Percentiles rank a stretch among this genome's conserved stretches.
Conservation (phyloP, 2,888 invertebrate genomes). For the Lampropteryx suffumata region DNA sequence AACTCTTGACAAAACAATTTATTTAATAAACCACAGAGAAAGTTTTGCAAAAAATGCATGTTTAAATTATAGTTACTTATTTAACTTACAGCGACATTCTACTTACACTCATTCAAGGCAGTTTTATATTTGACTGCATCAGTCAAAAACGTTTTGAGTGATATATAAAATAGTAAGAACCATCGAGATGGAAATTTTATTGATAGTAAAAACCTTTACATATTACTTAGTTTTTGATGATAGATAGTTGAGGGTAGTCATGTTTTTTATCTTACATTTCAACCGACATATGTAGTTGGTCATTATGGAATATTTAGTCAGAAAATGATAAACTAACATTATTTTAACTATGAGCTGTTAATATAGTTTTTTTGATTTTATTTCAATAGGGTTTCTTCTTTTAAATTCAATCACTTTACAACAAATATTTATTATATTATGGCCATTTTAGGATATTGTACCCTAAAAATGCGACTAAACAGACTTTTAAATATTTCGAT, state of each 20-base stretch:
- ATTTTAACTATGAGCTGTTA: slow-evolving; percentile 1
- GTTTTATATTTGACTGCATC: slow-evolving; percentile 26
- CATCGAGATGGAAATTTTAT: too few species aligned
- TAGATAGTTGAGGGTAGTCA: too few species aligned
- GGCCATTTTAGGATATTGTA: background rate
- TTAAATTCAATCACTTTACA: background rate
- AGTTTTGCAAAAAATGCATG: slow-evolving; percentile 37
- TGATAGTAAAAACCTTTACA: too few species aligned
- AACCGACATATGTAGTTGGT: slow-evolving; percentile 3
- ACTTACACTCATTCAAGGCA: slow-evolving; percentile 40
- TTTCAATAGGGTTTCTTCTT: background rate
- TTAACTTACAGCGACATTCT: slow-evolving; percentile 29
- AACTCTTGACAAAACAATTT: slow-evolving; percentile 11
- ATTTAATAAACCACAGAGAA: slow-evolving; percentile 58
- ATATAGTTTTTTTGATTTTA: background rate
- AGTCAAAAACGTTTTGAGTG: too few species aligned
- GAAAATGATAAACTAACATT: background rate
- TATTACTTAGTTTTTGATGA: too few species aligned
- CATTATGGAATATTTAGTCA: slow-evolving; percentile 11
- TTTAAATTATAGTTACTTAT: slow-evolving; percentile 25
- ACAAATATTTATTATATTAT: slow-evolving; percentile 5
- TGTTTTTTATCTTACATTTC: background rate
- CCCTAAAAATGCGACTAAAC: background rate
- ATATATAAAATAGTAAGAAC: too few species aligned
- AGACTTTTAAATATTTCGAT: background rate